These are phyloP conservation scores for Dasyprocta punctata DNA, from an alignment of 2,113 vertebrate species.

Conservation along the genomic window DNA sequence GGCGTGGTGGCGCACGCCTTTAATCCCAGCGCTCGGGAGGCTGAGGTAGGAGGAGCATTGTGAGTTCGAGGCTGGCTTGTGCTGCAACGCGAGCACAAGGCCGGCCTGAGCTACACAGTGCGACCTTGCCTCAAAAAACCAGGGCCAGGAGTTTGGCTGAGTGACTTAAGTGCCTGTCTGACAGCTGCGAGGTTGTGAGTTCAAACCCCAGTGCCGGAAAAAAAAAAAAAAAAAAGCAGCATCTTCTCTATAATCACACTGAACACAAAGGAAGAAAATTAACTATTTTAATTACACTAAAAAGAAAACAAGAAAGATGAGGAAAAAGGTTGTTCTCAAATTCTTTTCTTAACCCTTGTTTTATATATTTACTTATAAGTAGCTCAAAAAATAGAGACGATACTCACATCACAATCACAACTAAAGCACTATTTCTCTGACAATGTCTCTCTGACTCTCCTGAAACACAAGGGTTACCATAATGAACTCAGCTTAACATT, in stretches of 20 bases:
- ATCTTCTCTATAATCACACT: neutral
- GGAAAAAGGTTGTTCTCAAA: neutral
- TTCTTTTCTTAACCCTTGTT: constrained; percentile 11
- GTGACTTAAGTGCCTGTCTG: too few species aligned
- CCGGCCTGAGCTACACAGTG: too few species aligned
- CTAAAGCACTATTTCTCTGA: neutral
- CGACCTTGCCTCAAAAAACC: too few species aligned
- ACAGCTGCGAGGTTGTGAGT: too few species aligned
- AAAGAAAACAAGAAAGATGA: constrained; percentile 47
- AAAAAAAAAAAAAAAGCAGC: too few species aligned
- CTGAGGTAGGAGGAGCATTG: too few species aligned
- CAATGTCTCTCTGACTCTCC: neutral
- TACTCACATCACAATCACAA: neutral
- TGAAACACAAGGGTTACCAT: neutral
- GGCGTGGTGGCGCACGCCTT: too few species aligned
- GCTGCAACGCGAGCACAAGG: too few species aligned
- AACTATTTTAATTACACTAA: neutral
- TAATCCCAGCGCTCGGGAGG: too few species aligned
- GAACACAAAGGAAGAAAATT: neutral
- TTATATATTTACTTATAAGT: constrained; percentile 20
- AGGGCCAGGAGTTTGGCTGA: too few species aligned
- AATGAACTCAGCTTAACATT: neutral
- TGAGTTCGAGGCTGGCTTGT: too few species aligned
- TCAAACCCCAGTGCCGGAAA: too few species aligned
- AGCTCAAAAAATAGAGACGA: constrained; percentile 24